Conservation (phyloP, 2,113 vertebrate species). For the Redunca redunca region DNA sequence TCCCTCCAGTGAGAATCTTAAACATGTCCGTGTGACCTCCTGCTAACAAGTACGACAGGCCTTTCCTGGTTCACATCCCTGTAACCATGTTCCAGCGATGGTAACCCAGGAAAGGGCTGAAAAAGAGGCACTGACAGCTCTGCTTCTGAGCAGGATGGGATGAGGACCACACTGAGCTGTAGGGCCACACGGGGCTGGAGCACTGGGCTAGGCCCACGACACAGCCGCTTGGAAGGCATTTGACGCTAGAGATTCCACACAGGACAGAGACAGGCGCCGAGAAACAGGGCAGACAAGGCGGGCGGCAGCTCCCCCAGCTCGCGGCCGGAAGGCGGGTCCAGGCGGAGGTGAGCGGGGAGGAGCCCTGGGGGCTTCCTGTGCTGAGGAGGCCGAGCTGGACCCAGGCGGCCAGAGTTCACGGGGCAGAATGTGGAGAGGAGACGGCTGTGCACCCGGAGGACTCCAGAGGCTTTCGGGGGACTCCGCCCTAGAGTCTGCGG, state of each 20-base stretch:
- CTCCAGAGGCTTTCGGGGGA: not conserved
- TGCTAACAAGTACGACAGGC: not conserved
- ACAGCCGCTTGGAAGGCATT: too few relatives aligned
- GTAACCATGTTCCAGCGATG: not conserved
- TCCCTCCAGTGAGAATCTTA: not conserved
- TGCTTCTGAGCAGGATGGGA: not conserved
- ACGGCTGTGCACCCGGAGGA: not conserved
- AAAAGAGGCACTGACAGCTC: not conserved
- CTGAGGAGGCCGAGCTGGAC: too few relatives aligned
- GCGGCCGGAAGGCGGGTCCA: accelerated
- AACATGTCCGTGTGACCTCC: accelerated
- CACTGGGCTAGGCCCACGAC: accelerated
- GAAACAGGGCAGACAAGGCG: too few relatives aligned
- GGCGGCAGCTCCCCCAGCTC: not conserved
- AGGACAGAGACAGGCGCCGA: not conserved
- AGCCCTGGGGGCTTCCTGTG: too few relatives aligned
- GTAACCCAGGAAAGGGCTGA: too few relatives aligned
- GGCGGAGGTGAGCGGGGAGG: not conserved
- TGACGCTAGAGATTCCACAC: accelerated
- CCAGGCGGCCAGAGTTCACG: not conserved
- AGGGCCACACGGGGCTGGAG: not conserved
- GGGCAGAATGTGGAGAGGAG: not conserved
- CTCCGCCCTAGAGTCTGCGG: accelerated
- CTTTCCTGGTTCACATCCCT: too few relatives aligned
- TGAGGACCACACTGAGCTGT: accelerated